A percentile compares a stretch with the other conserved stretches of the same genome.
These are phyloP conservation scores for Temnothorax ravouxi DNA, from an alignment of 2,888 invertebrate species.

Conservation along the genomic window DNA sequence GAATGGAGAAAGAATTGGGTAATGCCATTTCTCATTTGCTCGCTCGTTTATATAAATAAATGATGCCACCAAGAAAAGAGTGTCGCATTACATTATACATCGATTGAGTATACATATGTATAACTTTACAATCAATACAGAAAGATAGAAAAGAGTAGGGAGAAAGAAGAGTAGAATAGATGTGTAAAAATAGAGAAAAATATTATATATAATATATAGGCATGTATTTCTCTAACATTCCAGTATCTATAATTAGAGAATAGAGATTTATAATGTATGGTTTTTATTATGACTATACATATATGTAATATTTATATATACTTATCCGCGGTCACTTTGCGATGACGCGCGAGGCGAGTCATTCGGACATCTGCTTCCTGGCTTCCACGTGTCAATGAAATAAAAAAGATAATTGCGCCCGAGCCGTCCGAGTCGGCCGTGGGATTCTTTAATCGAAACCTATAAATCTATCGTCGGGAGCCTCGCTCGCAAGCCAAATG, in stretches of 20 bases:
- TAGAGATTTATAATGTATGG: neutral
- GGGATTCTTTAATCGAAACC: constrained; percentile 64
- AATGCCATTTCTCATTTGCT: constrained; percentile 14
- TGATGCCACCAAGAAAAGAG: no score
- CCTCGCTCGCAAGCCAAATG: constrained; percentile 49
- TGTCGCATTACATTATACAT: no score
- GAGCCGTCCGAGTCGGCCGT: neutral
- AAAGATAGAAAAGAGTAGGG: no score
- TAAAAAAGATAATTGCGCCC: constrained; percentile 56
- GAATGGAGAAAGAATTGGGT: constrained; percentile 24
- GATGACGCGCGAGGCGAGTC: constrained; percentile 57
- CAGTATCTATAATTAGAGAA: neutral
- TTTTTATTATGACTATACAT: neutral
- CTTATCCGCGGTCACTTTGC: neutral
- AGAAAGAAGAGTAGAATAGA: no score
- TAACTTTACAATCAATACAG: no score
- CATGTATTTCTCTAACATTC: neutral
- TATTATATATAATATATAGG: no score
- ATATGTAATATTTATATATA: neutral
- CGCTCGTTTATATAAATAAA: neutral
- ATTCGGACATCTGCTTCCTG: constrained; percentile 67
- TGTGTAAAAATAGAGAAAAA: no score
- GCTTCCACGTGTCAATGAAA: constrained; percentile 52
- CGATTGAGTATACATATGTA: no score
- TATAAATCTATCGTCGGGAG: constrained; percentile 60